Conservation (phyloP, 2,888 invertebrate species). For the Tenthredo notha region DNA sequence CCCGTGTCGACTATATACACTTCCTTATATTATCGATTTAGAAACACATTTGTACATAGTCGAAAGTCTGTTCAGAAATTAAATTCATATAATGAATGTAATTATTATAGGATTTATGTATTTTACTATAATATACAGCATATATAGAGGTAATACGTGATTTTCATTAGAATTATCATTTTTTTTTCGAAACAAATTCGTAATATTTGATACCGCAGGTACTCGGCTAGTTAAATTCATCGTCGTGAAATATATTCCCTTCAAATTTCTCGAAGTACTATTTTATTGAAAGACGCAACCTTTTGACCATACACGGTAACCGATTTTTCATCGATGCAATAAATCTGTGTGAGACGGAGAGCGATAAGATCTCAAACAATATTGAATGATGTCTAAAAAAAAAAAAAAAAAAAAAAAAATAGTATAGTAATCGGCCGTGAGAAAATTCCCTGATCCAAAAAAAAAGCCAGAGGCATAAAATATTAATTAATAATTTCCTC, state of each 20-base stretch:
- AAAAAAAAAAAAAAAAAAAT: not conserved
- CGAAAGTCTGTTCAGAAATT: not conserved
- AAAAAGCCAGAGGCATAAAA: not conserved
- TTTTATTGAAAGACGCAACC: too few relatives aligned
- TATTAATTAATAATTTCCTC: not conserved
- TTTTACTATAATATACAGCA: not conserved
- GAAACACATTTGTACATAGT: not conserved
- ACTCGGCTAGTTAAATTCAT: not conserved
- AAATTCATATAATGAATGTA: not conserved
- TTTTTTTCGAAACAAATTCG: not conserved
- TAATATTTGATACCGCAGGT: not conserved
- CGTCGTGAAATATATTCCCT: too few relatives aligned
- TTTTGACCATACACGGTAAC: too few relatives aligned
- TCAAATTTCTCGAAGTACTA: too few relatives aligned
- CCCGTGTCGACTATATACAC: not conserved
- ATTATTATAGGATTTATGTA: not conserved
- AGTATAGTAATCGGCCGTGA: not conserved
- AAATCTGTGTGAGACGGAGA: too few relatives aligned
- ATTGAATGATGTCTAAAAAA: not conserved
- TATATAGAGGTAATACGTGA: not conserved
- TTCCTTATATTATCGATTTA: conserved; percentile 24
- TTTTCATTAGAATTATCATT: not conserved
- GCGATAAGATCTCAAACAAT: not conserved
- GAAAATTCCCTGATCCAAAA: not conserved
- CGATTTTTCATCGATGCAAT: too few relatives aligned